Evolutionary conservation across 2,113 vertebrate genomes (phyloP), one percentile per base, ranked within the genome.

Genomic region (Tupaia chinensis): DNA sequence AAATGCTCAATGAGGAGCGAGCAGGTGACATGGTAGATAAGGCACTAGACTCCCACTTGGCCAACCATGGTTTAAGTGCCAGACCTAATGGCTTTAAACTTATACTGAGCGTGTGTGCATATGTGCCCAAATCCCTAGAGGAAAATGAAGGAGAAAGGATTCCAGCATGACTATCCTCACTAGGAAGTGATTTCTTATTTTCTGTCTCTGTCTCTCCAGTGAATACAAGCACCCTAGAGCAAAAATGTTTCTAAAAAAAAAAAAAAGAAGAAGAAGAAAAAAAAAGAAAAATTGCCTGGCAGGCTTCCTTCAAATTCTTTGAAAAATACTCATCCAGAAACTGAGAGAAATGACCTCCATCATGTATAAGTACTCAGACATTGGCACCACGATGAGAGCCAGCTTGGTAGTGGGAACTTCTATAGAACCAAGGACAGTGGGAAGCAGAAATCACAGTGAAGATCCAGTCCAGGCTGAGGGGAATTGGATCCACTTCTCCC

Each of bases 241-340:
- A 44, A 44, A 44, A 44, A 44, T 44, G 44, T 44, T 44, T 44
- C 44, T 44, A 44, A 44, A 44, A 44, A 44, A 44, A 44, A 44
- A 44, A 44, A 44, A 44, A 44, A 44, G 3, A n/a, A n/a, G n/a
- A n/a, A n/a, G n/a, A n/a, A n/a, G n/a, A n/a, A n/a, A n/a, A n/a
- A n/a, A n/a, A n/a, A n/a, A n/a, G n/a, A n/a, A 81, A 56, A 80
- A 83, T 12, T 34, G 66, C 16, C 32, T 70, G 69, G 15, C 7
- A 69, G 66, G 22, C 23, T 87, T 93, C 58, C 29, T 61, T 83
- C 23, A 44, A 63, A 65, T 54, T 34, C 87, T 87, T 22, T 82
- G 79, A 83, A 89, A 93, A 92, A 60, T n/a, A 87, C 32, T 7
- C n/a, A 73, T 29, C 25, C 78, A 85, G 23, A 82, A 89, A 92